Conservation (phyloP, 1,140 invertebrate species). For the Tetragnatha versicolor region DNA sequence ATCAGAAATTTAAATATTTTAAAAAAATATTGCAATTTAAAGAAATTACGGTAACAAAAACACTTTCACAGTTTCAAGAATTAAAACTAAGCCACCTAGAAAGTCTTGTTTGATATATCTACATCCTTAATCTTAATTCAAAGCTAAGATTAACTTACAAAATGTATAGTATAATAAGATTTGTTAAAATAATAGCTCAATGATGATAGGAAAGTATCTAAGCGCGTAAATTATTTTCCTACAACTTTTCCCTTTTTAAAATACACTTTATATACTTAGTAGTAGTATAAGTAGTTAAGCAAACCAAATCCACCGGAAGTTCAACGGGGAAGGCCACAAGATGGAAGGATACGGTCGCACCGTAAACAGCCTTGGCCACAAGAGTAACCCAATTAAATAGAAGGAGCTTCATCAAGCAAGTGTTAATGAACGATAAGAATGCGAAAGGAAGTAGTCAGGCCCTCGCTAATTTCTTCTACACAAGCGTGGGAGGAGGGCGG, state of each 20-base stretch:
- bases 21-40: too few relatives aligned
- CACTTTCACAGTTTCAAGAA: too few relatives aligned
- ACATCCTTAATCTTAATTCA: too few relatives aligned
- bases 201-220: too few relatives aligned
- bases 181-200: neutral
- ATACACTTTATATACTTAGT: neutral
- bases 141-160: too few relatives aligned
- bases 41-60: too few relatives aligned
- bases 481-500: neutral
- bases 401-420: constrained; percentile 1
- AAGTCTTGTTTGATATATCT: too few relatives aligned
- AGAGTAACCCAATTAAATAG: neutral
- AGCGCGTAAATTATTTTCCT: neutral
- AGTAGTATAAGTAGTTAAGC: neutral
- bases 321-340: neutral
- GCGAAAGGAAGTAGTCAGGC: constrained; percentile 5
- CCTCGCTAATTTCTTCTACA: neutral
- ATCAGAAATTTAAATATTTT: too few relatives aligned
- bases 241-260: neutral
- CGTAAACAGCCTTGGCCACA: constrained; percentile 1
- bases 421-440: constrained; percentile 44
- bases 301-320: neutral
- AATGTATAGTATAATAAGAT: neutral
- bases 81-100: too few relatives aligned
- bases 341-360: constrained; percentile 6